Base-by-base conservation (phyloP, 2,797 vertebrate species). In the Sus cebifrons region DNA sequence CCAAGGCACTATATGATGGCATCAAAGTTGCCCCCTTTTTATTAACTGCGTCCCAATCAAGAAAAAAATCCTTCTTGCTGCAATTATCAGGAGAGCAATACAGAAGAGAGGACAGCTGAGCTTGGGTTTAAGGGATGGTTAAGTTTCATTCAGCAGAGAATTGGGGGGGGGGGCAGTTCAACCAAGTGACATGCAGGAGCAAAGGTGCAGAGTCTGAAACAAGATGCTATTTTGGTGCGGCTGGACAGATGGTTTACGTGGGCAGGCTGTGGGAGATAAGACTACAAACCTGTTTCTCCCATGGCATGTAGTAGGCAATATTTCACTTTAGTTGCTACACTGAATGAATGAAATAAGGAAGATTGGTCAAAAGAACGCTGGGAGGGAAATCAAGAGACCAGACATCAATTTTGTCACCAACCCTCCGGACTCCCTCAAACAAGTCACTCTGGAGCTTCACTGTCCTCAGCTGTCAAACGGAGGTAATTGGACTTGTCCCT, bases 181-280 rank as follows among this genome's bases (percentile, higher is more conserved):
- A 96, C 64, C 82, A 62, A 84, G 88, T 29, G 36, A 81, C 15
- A 77, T 64, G 67, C 71, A 89, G 67, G 74, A 77, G 91, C 40
- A 27, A 96, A 93, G 94, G 94, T 89, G n/a, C 49, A 40, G 68
- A 92, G 67, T 60, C 81, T 81, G 21, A 90, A 81, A 79, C 27
- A 21, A 13, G 17, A 5, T 7, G 74, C 93, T 96, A 82, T 96
- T 97, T 91, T 94, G 64, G 81, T 91, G 44, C 83, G 81, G 68
- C 73, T 91, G 54, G 95, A 77, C 97, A 97, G 94, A 94, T 94
- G 94, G 96, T 78, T 89, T 77, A 56, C 84, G 92, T 83, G 83
- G 91, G 91, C 15, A 13, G 91, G 21, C 60, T 73, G 23, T 88
- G 75, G 29, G 88, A 86, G 88, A 73, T 40, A 84, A 84, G 70